phyloP scores from a whole-genome alignment of 1,140 invertebrate species.

The Aphelenchoides avenae region DNA sequence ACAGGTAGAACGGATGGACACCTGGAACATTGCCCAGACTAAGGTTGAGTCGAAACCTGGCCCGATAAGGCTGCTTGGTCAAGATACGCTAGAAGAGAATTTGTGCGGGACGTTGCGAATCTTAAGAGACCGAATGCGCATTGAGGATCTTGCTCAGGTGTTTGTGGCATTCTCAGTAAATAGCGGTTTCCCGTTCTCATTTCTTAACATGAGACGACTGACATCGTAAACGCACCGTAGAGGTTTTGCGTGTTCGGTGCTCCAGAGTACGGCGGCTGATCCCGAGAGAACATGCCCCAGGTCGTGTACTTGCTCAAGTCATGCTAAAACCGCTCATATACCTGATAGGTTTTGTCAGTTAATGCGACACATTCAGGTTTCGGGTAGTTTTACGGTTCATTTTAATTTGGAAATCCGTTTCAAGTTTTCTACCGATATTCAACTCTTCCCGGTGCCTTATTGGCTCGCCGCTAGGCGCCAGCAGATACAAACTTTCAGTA shows the following conservation, averaged over 20 bases:
- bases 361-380: not conserved
- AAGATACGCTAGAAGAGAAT: too few relatives aligned
- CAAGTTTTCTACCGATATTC: too few relatives aligned
- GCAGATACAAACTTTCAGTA: too few relatives aligned
- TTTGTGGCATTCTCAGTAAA: slow-evolving; percentile 1
- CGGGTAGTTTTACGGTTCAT: too few relatives aligned
- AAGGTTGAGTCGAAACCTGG: slow-evolving; percentile 1
- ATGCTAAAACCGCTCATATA: slow-evolving; percentile 34
- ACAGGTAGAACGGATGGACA: slow-evolving; percentile 66
- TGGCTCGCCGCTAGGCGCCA: too few relatives aligned
- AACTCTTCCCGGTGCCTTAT: too few relatives aligned
- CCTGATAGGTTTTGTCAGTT: too few relatives aligned
- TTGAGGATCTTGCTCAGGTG: not conserved
- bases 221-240: slow-evolving; percentile 10
- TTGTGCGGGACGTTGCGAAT: slow-evolving; percentile 6
- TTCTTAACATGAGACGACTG: too few relatives aligned
- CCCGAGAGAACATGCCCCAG: slow-evolving; percentile 60
- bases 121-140: not conserved
- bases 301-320: slow-evolving; percentile 48
- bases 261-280: slow-evolving; percentile 57
- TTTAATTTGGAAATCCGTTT: too few relatives aligned
- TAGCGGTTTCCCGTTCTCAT: too few relatives aligned
- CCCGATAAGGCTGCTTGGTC: not conserved
- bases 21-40: too few relatives aligned
- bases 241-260: slow-evolving; percentile 26